phyloP scores from a whole-genome alignment of 2,888 invertebrate species.

The Rambutsinella grinnellia region DNA sequence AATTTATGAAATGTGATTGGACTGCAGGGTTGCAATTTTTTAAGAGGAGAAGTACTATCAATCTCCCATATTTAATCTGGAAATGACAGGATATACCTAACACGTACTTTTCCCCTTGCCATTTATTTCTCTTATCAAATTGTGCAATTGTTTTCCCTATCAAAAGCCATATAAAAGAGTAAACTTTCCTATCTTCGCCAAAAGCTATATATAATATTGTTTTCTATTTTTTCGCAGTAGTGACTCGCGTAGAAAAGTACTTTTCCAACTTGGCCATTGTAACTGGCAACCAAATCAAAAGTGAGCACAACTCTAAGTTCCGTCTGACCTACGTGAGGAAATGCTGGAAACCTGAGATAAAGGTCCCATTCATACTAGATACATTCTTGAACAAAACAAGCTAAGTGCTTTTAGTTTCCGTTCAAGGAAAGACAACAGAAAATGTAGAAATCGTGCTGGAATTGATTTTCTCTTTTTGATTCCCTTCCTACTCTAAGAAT shows the following conservation, averaged over 20 bases:
- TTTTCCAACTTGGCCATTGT: too few relatives aligned
- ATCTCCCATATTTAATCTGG: slow-evolving; percentile 53
- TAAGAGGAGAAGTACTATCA: slow-evolving; percentile 12
- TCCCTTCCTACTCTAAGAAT: too few relatives aligned
- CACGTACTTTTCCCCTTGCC: slow-evolving; percentile 42
- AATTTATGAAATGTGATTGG: slow-evolving; percentile 47
- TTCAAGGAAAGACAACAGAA: too few relatives aligned
- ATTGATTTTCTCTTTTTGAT: slow-evolving; percentile 38
- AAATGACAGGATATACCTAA: slow-evolving; percentile 42
- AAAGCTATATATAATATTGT: too few relatives aligned
- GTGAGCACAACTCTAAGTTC: background rate
- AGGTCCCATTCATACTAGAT: slow-evolving; percentile 41
- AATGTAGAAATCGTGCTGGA: slow-evolving; percentile 42
- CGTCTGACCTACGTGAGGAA: slow-evolving; percentile 43
- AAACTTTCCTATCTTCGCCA: too few relatives aligned
- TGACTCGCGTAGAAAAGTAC: too few relatives aligned
- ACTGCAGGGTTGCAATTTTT: slow-evolving; percentile 37
- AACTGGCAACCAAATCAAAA: too few relatives aligned
- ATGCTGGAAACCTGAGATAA: slow-evolving; percentile 43
- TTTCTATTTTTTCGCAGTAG: too few relatives aligned
- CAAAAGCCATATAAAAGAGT: too few relatives aligned
- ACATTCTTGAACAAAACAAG: too few relatives aligned
- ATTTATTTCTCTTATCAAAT: background rate
- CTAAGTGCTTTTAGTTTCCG: too few relatives aligned
- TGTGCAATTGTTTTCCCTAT: too few relatives aligned